Evolutionary conservation across 92 coral and sea anemone species (phyloP).

Genomic region (Pocillopora grandis): DNA sequence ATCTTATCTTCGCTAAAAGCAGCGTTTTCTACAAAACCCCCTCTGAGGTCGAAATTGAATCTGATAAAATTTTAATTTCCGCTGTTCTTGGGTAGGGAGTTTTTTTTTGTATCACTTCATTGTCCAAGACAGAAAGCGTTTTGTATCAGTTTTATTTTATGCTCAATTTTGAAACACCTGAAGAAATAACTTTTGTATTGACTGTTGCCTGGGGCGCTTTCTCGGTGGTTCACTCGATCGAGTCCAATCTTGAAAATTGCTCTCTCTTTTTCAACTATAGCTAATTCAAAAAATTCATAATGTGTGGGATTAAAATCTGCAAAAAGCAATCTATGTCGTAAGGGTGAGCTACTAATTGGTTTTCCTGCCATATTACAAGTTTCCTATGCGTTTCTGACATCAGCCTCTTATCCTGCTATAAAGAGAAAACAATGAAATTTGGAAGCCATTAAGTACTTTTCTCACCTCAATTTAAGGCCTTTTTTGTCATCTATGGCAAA

Average conservation of each 20-base stretch:
- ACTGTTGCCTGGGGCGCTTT: neutral
- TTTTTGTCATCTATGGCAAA: conserved; percentile 13
- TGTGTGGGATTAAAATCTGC: neutral
- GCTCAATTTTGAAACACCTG: conserved; percentile 29
- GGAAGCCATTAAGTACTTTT: conserved; percentile 32
- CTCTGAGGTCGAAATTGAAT: conserved; percentile 18
- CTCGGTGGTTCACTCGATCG: no score
- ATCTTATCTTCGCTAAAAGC: neutral
- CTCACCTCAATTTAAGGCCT: conserved; percentile 18
- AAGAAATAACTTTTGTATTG: neutral
- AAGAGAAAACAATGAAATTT: conserved; percentile 12
- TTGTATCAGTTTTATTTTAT: conserved; percentile 10
- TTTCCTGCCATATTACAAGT: conserved; percentile 7
- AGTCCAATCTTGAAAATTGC: neutral
- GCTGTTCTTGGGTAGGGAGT: conserved; percentile 19
- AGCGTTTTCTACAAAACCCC: neutral
- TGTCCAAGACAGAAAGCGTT: conserved; percentile 3
- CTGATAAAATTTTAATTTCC: conserved; percentile 49
- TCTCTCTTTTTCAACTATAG: neutral
- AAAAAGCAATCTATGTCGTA: neutral
- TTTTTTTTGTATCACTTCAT: conserved; percentile 6
- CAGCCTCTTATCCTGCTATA: conserved; percentile 20
- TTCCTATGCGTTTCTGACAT: neutral
- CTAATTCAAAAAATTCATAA: neutral
- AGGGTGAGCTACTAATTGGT: conserved; percentile 17